Percentiles rank a stretch among this genome's conserved stretches.
Conservation (phyloP, 2,113 vertebrate species). For the Oceanodroma tethys region DNA sequence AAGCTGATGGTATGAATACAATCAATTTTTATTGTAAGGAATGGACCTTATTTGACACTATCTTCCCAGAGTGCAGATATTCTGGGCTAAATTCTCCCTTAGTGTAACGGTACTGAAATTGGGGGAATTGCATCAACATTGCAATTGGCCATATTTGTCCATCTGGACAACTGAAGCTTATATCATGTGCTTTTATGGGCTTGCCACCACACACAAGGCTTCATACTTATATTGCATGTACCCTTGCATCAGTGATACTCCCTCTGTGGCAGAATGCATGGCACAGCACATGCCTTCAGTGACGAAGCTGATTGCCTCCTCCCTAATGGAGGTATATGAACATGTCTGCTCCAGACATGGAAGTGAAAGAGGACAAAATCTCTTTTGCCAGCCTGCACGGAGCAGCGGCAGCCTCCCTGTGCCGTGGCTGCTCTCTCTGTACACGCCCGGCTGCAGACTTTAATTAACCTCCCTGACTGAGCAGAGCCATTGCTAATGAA, state of each 20-base stretch:
- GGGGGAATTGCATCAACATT: not conserved
- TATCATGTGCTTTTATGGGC: not conserved
- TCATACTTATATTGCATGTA: not conserved
- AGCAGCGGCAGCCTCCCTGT: not conserved
- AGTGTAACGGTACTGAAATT: not conserved
- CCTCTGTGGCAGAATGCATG: not conserved
- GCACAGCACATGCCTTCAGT: rapidly evolving
- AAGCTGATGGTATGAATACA: not conserved
- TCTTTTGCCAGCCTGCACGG: not conserved
- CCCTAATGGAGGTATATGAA: not conserved
- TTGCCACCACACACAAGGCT: not conserved
- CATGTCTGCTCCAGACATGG: not conserved
- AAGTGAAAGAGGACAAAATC: not conserved
- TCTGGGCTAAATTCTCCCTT: not conserved
- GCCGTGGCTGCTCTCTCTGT: not conserved
- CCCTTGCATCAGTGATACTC: not conserved
- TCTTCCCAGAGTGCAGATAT: not conserved
- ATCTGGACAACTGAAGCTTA: rapidly evolving
- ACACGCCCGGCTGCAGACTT: slow-evolving; percentile 28
- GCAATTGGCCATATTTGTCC: not conserved
- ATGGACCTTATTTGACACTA: not conserved
- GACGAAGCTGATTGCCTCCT: not conserved
- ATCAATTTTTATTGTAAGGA: not conserved
- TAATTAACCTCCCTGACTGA: slow-evolving; percentile 67
- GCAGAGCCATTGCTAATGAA: slow-evolving; percentile 57